phyloP scores from a whole-genome alignment of 2,113 vertebrate genomes.

The Etheostoma spectabile region DNA sequence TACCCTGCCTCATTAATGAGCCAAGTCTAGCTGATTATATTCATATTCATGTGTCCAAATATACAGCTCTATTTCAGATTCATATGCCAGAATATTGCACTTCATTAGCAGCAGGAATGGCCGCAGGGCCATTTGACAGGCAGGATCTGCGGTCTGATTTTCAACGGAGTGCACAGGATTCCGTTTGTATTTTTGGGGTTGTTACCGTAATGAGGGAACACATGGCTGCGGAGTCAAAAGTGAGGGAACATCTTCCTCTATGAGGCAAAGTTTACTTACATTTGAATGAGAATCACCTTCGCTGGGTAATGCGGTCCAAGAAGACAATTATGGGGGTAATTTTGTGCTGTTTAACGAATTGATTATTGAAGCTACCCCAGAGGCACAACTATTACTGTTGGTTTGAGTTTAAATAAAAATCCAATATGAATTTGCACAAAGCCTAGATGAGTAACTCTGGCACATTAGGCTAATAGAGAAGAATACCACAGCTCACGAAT shows the following conservation, averaged over 20 bases:
- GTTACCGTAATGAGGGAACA: conserved; percentile 51
- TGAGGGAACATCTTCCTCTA: conserved; percentile 14
- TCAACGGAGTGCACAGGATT: conserved; percentile 33
- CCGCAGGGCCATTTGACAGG: conserved; percentile 66
- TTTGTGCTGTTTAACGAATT: conserved; percentile 82
- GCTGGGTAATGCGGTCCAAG: conserved; percentile 68
- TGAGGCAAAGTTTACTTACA: conserved; percentile 68
- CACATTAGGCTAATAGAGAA: conserved; percentile 80
- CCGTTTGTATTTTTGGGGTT: conserved; percentile 48
- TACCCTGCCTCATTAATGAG: conserved; percentile 83
- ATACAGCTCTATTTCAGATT: conserved; percentile 79
- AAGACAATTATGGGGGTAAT: conserved; percentile 78
- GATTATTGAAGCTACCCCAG: conserved; percentile 82
- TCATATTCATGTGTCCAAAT: conserved; percentile 83
- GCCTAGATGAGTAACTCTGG: conserved; percentile 70
- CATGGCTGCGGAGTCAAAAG: conserved; percentile 33
- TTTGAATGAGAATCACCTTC: conserved; percentile 72
- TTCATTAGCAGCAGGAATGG: conserved; percentile 72
- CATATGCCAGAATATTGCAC: conserved; percentile 71
- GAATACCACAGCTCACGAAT: conserved; percentile 64
- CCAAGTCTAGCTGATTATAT: conserved; percentile 82
- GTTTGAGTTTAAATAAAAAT: conserved; percentile 83
- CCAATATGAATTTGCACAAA: conserved; percentile 81
- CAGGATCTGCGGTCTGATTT: conserved; percentile 43
- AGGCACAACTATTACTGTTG: conserved; percentile 79